A percentile compares a stretch with the other conserved stretches of the same genome.
phyloP scores from a whole-genome alignment of 2,888 invertebrate genomes.

The Pasiphila rectangulata region DNA sequence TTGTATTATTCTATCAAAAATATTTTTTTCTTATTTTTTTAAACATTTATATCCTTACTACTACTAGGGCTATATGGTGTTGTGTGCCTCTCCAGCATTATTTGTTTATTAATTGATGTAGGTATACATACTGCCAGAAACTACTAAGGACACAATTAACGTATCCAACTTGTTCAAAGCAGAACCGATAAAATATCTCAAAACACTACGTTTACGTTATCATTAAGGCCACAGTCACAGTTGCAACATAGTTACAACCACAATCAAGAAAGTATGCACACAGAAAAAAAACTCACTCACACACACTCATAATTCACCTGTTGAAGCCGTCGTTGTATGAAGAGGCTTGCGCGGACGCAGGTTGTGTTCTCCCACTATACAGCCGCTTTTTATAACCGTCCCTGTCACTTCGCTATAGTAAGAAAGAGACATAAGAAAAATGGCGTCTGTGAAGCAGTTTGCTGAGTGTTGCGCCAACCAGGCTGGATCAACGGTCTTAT shows the following conservation, averaged over 20 bases:
- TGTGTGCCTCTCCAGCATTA: no score
- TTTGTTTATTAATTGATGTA: no score
- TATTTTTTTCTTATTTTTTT: no score
- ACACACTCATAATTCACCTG: conserved; percentile 72
- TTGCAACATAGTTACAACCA: conserved; percentile 6
- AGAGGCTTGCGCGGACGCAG: conserved; percentile 73
- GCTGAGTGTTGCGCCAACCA: conserved; percentile 67
- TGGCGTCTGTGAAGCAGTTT: conserved; percentile 66
- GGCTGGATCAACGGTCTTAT: conserved; percentile 80
- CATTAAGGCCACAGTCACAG: conserved; percentile 48
- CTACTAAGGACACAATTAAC: neutral
- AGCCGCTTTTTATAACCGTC: conserved; percentile 48
- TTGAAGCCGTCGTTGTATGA: conserved; percentile 61
- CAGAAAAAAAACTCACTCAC: conserved; percentile 55
- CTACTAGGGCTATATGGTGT: no score
- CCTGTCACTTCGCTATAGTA: conserved; percentile 35
- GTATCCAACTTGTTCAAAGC: neutral
- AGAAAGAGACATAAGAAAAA: conserved; percentile 48
- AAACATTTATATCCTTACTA: no score
- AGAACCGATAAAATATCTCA: conserved; percentile 55
- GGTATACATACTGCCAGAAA: neutral
- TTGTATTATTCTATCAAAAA: no score
- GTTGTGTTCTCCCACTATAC: conserved; percentile 68
- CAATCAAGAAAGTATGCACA: conserved; percentile 66
- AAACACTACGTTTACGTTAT: conserved; percentile 74